Evolutionary conservation across 2,797 vertebrate species (phyloP), one percentile per base, ranked within the genome.

Genomic region (Lithobates pipiens): DNA sequence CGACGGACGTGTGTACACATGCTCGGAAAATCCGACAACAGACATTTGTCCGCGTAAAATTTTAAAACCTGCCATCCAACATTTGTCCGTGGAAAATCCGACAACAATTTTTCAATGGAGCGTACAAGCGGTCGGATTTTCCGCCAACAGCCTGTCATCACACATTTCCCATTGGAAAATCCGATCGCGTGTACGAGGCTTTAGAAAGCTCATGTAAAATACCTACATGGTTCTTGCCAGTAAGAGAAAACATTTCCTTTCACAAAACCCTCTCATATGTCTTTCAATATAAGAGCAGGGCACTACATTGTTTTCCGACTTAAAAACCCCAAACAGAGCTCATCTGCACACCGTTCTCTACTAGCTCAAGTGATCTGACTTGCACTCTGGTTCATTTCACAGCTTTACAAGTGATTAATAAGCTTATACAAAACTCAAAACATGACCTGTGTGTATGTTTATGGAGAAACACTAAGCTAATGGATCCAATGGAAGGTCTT

Each of bases 361-460:
- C 34, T 16, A 21, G 29, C 27, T 54, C 23, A 39, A 72, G 23
- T 8, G 23, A 69, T 32, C 2, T 70, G 29, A 70, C 71, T 6
- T 16, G 10, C 13, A 54, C 23, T 15, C 42, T 34, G 23, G 36
- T 21, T 29, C 42, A 74, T 74, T 74, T 74, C 72, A 46, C 76
- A 67, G 77, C 18, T 69, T 69, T 27, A 71, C 23, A 46, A 80
- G 78, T 71, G 78, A 71, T 80, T 25, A 61, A 70, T 32, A 70
- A 32, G 67, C 46, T 32, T 46, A 80, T 80, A 80, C 44, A 81
- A 25, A 42, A n/a, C 68, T 61, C 69, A 81, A 54, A 81, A 81
- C 79, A 63, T 81, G 79, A 81, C 79, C 77, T 63, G 68, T 72
- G 69, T 42, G 78, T 71, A 63, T 81, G 79, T 81, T 81, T 81